Evolutionary conservation across 2,888 invertebrate genomes (phyloP).

Genomic region (Mesorhabditis sp.): DNA sequence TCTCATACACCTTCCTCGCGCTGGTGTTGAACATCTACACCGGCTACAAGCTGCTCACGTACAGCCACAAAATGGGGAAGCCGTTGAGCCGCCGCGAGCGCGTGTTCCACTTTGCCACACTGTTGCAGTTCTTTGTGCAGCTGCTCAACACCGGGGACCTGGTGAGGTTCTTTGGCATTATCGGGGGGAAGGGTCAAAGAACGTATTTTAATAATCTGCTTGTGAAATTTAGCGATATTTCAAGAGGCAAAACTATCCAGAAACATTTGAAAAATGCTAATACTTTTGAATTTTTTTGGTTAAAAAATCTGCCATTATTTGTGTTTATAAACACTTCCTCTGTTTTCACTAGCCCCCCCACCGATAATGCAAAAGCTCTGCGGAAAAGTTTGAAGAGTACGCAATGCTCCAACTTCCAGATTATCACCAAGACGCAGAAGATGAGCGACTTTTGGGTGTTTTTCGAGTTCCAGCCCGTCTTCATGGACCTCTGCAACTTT

Average conservation of each 20-base stretch:
- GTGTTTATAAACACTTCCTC: no score
- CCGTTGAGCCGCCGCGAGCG: not conserved
- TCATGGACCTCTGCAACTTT: not conserved
- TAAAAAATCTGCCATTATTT: no score
- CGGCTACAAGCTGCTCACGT: not conserved
- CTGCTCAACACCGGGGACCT: not conserved
- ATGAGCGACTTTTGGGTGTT: constrained; percentile 1
- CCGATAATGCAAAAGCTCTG: no score
- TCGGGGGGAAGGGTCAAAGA: no score
- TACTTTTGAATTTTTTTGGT: no score
- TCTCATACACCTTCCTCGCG: not conserved
- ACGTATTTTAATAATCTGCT: no score
- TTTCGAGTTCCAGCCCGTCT: constrained; percentile 4
- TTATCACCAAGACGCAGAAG: not conserved
- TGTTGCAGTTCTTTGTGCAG: not conserved
- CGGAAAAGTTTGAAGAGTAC: not conserved
- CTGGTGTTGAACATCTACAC: not conserved
- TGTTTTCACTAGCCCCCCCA: no score
- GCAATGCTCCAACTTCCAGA: not conserved
- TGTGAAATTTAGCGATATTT: no score
- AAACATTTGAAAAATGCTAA: no score
- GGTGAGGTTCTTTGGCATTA: not conserved
- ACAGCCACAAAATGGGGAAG: not conserved
- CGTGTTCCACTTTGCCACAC: not conserved
- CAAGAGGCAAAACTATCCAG: no score